Percentiles rank a stretch among this genome's conserved stretches.
phyloP scores from a whole-genome alignment of 2,888 invertebrate species.

The Mesorhabditis spiculigera region DNA sequence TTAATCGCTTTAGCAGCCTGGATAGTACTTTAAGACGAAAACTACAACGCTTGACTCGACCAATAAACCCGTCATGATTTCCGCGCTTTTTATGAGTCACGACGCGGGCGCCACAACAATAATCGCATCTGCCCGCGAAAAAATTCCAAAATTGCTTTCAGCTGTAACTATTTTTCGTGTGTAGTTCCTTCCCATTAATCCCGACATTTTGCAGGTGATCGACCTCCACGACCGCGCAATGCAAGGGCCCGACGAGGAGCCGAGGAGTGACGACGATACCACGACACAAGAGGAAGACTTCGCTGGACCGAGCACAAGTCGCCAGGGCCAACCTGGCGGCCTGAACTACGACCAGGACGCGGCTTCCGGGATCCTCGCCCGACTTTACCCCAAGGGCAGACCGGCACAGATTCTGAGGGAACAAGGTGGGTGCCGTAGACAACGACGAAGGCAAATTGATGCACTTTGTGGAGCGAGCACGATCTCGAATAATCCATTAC shows the following conservation, averaged over 20 bases:
- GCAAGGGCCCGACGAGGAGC: constrained; percentile 17
- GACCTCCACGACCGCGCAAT: constrained; percentile 12
- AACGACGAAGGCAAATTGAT: neutral
- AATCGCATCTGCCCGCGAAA: too few species aligned
- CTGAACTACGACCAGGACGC: constrained; percentile 45
- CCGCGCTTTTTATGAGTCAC: too few species aligned
- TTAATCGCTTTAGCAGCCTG: too few species aligned
- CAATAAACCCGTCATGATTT: too few species aligned
- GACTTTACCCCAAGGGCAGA: constrained; percentile 47
- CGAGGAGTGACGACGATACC: constrained; percentile 15
- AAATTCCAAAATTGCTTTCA: too few species aligned
- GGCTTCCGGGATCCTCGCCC: constrained; percentile 53
- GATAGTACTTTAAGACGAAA: too few species aligned
- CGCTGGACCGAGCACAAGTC: constrained; percentile 11
- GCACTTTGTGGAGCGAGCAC: neutral
- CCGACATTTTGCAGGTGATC: neutral
- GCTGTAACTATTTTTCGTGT: too few species aligned
- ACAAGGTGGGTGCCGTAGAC: constrained; percentile 20
- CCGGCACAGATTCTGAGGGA: constrained; percentile 50
- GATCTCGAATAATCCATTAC: neutral
- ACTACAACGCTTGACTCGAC: too few species aligned
- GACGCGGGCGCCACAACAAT: too few species aligned
- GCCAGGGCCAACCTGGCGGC: neutral
- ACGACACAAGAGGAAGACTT: constrained; percentile 24
- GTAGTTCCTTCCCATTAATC: neutral